phyloP scores from a whole-genome alignment of 2,113 vertebrate species.

The Calonectris borealis region DNA sequence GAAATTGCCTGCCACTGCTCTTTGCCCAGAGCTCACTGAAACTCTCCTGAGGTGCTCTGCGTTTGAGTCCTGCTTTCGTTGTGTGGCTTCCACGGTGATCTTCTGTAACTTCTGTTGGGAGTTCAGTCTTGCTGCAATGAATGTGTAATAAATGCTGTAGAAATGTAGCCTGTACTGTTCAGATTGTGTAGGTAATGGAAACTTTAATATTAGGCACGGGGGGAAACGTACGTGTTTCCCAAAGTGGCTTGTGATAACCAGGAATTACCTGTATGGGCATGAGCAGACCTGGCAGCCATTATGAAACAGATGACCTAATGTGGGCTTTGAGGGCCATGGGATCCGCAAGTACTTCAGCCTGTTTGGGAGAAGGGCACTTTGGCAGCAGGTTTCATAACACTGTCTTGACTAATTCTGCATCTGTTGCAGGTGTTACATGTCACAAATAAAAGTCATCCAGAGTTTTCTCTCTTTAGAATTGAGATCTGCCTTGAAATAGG shows the following conservation, averaged over 20 bases:
- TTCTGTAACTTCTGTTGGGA: neutral
- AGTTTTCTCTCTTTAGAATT: constrained; percentile 51
- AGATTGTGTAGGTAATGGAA: neutral
- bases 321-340: neutral
- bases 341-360: no score
- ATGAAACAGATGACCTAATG: accelerated
- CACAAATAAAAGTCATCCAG: neutral
- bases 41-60: neutral
- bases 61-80: neutral
- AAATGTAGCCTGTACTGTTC: neutral
- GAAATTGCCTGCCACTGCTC: neutral
- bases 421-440: neutral
- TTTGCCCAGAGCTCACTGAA: neutral
- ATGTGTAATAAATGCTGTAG: neutral
- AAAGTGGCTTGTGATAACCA: neutral
- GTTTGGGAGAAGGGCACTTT: neutral
- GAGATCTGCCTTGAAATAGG: constrained; percentile 92
- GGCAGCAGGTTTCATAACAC: accelerated
- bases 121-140: neutral
- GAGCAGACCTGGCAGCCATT: neutral
- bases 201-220: neutral
- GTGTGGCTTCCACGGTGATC: neutral
- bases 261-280: neutral
- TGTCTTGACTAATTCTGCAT: neutral
- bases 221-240: neutral